Conservation (phyloP, 1,140 invertebrate genomes). For the Apis dorsata region DNA sequence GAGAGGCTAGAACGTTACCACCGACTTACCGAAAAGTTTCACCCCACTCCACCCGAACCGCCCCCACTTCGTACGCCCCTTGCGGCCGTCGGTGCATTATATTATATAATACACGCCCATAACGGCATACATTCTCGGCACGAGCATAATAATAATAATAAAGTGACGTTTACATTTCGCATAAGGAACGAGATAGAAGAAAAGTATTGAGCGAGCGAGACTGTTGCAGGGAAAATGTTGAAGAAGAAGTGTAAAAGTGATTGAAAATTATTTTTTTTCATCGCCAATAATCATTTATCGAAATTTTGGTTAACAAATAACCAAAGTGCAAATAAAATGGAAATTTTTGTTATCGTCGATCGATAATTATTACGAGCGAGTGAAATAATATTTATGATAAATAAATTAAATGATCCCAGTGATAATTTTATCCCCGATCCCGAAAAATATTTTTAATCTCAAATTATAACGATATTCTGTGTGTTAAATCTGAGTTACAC, state of each 20-base stretch:
- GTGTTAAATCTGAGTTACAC: background rate
- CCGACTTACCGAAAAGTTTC: constrained; percentile 34
- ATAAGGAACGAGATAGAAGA: background rate
- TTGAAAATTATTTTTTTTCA: too few species aligned
- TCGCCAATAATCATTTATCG: too few species aligned
- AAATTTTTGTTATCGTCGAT: too few species aligned
- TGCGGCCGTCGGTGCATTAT: background rate
- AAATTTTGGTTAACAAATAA: too few species aligned
- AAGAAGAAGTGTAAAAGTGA: too few species aligned
- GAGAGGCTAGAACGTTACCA: background rate
- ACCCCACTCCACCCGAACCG: background rate
- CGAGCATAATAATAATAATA: constrained; percentile 33
- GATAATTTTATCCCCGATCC: too few species aligned
- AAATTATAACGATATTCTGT: background rate
- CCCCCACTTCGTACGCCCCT: background rate
- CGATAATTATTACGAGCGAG: too few species aligned
- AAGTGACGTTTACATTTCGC: constrained; percentile 36
- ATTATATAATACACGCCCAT: constrained; percentile 3
- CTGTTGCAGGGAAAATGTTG: background rate
- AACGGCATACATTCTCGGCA: constrained; percentile 23
- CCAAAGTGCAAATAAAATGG: too few species aligned
- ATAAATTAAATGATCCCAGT: too few species aligned
- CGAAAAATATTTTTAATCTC: background rate
- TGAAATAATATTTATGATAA: too few species aligned
- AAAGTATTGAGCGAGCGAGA: background rate